Percentiles rank a stretch among this genome's conserved stretches.
Conservation (phyloP, 2,888 invertebrate genomes). For the Sisyra terminalis region DNA sequence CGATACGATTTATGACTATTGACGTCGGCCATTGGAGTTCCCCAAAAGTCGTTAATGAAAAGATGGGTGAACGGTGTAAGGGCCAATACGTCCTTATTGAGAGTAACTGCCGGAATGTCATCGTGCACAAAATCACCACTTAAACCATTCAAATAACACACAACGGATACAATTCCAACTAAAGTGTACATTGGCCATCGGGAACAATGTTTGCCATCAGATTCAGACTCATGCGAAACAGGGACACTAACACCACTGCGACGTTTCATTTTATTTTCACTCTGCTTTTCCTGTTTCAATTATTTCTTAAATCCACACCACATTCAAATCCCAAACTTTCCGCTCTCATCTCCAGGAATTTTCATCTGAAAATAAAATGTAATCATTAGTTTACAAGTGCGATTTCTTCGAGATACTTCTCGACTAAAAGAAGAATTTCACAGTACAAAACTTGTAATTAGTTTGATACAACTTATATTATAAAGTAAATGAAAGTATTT, state of each 20-base stretch:
- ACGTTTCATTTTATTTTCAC: conserved; percentile 1
- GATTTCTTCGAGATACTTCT: too few species aligned
- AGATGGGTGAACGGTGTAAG: conserved; percentile 41
- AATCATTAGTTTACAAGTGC: too few species aligned
- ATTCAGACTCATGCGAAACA: not conserved
- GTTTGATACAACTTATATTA: too few species aligned
- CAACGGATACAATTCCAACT: conserved; percentile 46
- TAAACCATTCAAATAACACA: conserved; percentile 57
- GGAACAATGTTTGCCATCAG: not conserved
- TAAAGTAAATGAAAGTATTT: too few species aligned
- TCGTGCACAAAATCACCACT: conserved; percentile 77
- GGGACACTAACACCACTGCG: not conserved
- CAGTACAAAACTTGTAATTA: too few species aligned
- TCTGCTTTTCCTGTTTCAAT: not conserved
- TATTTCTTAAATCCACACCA: too few species aligned
- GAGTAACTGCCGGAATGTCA: conserved; percentile 68
- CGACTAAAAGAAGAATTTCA: too few species aligned
- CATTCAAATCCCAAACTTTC: too few species aligned
- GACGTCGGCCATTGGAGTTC: conserved; percentile 68
- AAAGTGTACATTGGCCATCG: conserved; percentile 45
- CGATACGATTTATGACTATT: conserved; percentile 78
- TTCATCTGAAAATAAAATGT: too few species aligned
- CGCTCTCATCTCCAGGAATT: too few species aligned
- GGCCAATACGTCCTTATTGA: conserved; percentile 66
- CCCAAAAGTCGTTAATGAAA: conserved; percentile 76